phyloP scores from a whole-genome alignment of 2,888 invertebrate species.

The Encarsia formosa region DNA sequence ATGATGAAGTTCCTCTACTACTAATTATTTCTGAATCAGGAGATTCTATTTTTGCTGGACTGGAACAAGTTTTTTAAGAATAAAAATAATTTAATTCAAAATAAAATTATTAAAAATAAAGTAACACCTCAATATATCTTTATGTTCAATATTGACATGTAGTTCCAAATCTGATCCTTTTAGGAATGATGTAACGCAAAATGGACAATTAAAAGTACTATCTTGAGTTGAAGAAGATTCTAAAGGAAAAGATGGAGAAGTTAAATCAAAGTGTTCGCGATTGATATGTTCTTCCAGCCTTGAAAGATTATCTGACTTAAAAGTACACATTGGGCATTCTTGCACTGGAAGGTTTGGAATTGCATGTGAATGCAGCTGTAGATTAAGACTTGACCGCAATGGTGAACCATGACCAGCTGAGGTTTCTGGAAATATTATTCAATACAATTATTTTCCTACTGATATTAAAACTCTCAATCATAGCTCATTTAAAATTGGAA shows the following conservation, averaged over 20 bases:
- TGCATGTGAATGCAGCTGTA: constrained; percentile 48
- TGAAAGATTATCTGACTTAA: constrained; percentile 68
- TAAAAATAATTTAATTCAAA: too few relatives aligned
- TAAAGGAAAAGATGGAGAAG: constrained; percentile 65
- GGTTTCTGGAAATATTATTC: constrained; percentile 44
- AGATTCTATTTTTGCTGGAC: constrained; percentile 45
- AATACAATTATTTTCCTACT: too few relatives aligned
- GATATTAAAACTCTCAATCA: too few relatives aligned
- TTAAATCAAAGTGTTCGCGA: constrained; percentile 76
- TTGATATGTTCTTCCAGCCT: constrained; percentile 80
- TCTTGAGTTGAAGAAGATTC: constrained; percentile 44
- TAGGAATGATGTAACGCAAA: constrained; percentile 70
- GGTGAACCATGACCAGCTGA: constrained; percentile 68
- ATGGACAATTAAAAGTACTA: constrained; percentile 67
- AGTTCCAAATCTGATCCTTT: constrained; percentile 75
- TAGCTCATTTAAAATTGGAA: too few relatives aligned
- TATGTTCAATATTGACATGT: constrained; percentile 82
- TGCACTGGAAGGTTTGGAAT: constrained; percentile 46
- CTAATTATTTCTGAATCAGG: constrained; percentile 43
- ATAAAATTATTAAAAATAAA: too few relatives aligned
- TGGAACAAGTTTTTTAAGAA: too few relatives aligned
- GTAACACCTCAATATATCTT: constrained; percentile 77
- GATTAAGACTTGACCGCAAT: constrained; percentile 55
- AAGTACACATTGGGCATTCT: constrained; percentile 75
- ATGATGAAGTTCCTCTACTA: constrained; percentile 46